phyloP scores from a whole-genome alignment of 2,113 vertebrate species.

The Hipposideros armiger region DNA sequence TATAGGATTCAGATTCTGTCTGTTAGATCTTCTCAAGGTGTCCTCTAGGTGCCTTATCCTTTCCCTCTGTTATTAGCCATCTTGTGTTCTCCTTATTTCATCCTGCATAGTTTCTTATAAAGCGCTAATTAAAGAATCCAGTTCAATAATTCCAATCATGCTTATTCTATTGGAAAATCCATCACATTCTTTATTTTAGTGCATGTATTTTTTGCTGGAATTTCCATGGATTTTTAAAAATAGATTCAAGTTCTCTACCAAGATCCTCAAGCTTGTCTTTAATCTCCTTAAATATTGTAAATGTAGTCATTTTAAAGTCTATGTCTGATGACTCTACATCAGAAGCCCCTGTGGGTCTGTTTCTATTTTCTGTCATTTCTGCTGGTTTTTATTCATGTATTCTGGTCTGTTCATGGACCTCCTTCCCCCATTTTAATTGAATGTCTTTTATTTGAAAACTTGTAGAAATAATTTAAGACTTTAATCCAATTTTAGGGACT shows the following conservation, averaged over 20 bases:
- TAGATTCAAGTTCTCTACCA: background rate
- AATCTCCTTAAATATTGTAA: background rate
- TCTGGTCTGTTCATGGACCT: background rate
- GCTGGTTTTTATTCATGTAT: background rate
- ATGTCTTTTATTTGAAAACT: background rate
- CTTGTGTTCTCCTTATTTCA: background rate
- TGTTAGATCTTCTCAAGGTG: background rate
- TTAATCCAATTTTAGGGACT: background rate
- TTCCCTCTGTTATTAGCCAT: background rate
- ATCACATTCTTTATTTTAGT: background rate
- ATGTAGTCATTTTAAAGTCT: background rate
- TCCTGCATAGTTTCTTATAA: background rate
- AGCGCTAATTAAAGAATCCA: background rate
- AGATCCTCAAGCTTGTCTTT: background rate
- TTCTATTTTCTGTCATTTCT: background rate
- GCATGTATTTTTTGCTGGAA: background rate
- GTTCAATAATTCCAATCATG: background rate
- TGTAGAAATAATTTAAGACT: background rate
- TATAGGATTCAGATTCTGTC: background rate
- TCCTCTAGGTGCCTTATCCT: background rate
- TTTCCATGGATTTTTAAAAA: background rate
- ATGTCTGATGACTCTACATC: background rate
- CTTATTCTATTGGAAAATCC: background rate
- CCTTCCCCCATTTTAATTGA: background rate
- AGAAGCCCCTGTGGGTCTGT: background rate